Conservation (phyloP, 2,888 invertebrate species). For the Erynnis tages region DNA sequence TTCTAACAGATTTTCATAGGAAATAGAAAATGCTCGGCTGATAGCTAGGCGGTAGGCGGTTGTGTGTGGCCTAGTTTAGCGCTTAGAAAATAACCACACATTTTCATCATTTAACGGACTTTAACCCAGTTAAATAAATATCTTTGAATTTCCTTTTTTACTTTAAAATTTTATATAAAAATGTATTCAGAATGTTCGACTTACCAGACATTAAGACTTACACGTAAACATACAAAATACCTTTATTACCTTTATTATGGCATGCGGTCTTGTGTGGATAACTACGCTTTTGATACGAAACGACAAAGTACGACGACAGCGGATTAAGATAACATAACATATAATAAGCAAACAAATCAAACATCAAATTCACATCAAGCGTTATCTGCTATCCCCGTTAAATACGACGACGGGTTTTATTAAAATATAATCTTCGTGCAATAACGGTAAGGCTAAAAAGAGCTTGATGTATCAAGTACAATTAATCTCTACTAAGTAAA, state of each 20-base stretch:
- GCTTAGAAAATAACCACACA: slow-evolving; percentile 14
- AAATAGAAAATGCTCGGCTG: slow-evolving; percentile 35
- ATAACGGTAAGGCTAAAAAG: not conserved
- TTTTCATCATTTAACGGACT: slow-evolving; percentile 12
- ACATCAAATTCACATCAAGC: slow-evolving; percentile 8
- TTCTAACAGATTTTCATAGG: slow-evolving; percentile 32
- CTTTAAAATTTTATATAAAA: too few relatives aligned
- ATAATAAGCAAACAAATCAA: slow-evolving; percentile 1
- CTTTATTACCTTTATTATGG: too few relatives aligned
- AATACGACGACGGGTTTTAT: slow-evolving; percentile 3
- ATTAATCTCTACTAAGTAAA: too few relatives aligned
- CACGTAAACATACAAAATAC: too few relatives aligned
- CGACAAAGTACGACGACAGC: not conserved
- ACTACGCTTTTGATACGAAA: too few relatives aligned
- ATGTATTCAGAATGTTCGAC: too few relatives aligned
- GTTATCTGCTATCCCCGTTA: not conserved
- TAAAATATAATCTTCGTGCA: slow-evolving; percentile 5
- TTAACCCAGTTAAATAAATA: not conserved
- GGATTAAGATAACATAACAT: not conserved
- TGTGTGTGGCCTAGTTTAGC: slow-evolving; percentile 20
- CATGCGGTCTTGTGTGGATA: too few relatives aligned
- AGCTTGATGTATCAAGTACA: too few relatives aligned
- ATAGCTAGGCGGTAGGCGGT: slow-evolving; percentile 32
- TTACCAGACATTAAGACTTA: not conserved
- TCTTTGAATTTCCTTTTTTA: not conserved